These are phyloP conservation scores for Xerus rutilus DNA, from an alignment of 2,797 vertebrate species.

Conservation along the genomic window DNA sequence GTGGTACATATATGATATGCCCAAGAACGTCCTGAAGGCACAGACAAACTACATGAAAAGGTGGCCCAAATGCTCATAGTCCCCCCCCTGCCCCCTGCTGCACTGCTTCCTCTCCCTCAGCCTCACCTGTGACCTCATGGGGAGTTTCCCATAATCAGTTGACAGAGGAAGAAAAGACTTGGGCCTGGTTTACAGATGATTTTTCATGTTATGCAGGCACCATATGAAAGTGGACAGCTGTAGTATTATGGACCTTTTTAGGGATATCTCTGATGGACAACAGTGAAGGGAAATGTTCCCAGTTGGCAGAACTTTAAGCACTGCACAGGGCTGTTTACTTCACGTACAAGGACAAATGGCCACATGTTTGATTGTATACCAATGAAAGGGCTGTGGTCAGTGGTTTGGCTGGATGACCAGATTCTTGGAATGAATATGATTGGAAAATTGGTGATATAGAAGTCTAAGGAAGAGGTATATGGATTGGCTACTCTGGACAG, in stretches of 20 bases:
- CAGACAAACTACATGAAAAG: background rate
- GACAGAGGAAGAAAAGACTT: background rate
- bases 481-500: background rate
- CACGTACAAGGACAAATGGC: background rate
- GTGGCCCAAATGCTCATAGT: background rate
- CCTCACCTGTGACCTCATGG: background rate
- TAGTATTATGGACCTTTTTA: background rate
- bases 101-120: background rate
- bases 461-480: background rate
- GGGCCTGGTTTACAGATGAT: background rate
- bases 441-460: background rate
- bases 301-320: background rate
- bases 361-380: too few relatives aligned
- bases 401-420: background rate
- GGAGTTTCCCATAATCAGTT: background rate
- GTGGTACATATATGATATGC: background rate
- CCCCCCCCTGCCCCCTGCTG: too few relatives aligned
- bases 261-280: background rate
- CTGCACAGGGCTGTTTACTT: too few relatives aligned
- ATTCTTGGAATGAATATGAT: background rate
- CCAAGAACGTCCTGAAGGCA: background rate
- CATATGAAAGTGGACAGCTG: background rate
- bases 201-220: background rate
- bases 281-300: background rate
- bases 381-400: background rate